phyloP scores from a whole-genome alignment of 2,888 invertebrate species.

The Xylota segnis region DNA sequence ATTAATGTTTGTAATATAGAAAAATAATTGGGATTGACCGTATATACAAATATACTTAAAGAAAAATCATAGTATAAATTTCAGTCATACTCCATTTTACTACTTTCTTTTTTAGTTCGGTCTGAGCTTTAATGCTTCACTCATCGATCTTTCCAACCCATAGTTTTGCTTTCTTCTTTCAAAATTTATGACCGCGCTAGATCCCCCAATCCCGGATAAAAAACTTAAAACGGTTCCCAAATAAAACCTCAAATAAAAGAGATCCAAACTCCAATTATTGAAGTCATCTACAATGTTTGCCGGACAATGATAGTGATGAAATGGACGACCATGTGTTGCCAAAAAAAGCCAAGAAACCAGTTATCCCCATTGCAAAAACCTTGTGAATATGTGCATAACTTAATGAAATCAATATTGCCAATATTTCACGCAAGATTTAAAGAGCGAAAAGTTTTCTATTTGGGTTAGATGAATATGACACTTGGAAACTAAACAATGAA shows the following conservation, averaged over 20 bases:
- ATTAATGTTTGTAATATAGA: no score
- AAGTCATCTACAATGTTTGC: slow-evolving; percentile 5
- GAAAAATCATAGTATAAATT: no score
- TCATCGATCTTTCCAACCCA: no score
- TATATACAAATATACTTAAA: no score
- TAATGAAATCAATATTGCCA: slow-evolving; percentile 11
- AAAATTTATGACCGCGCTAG: background rate
- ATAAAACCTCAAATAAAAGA: no score
- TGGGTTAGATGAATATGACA: background rate
- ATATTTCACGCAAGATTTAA: background rate
- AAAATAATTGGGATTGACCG: no score
- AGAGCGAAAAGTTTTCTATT: background rate
- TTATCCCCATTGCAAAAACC: slow-evolving; percentile 21
- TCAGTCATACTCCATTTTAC: no score
- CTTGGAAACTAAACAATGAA: background rate
- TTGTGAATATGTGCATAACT: slow-evolving; percentile 25
- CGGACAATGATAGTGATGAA: slow-evolving; percentile 19
- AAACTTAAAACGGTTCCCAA: background rate
- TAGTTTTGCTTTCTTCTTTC: no score
- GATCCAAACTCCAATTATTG: background rate
- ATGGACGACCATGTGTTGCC: slow-evolving; percentile 30
- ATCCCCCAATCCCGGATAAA: background rate
- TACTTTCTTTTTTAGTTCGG: no score
- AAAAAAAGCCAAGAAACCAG: slow-evolving; percentile 11
- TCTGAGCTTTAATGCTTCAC: no score